A percentile compares a stretch with the other conserved stretches of the same genome.
Evolutionary conservation across 2,113 vertebrate species (phyloP).

Genomic region (Sakesphorus luctuosus): DNA sequence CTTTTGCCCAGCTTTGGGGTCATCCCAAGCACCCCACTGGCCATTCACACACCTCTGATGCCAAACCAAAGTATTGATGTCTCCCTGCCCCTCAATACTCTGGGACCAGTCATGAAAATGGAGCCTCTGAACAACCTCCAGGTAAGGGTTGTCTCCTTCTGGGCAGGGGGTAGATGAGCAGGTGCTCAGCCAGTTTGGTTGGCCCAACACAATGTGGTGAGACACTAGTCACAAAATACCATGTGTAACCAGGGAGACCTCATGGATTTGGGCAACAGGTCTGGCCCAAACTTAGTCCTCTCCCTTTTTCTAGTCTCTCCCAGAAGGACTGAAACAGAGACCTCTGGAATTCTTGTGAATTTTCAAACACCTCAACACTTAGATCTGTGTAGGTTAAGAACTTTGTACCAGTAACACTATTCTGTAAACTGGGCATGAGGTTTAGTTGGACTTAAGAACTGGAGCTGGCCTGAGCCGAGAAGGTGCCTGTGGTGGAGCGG

Average conservation of each 20-base stretch:
- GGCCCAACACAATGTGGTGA: background rate
- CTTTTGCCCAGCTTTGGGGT: conserved; percentile 86
- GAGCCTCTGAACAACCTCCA: conserved; percentile 98
- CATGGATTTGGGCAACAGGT: background rate
- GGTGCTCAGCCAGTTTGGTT: background rate
- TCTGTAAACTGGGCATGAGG: background rate
- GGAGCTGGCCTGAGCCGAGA: background rate
- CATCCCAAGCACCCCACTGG: conserved; percentile 92
- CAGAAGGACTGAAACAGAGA: background rate
- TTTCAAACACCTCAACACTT: background rate
- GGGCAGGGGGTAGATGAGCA: background rate
- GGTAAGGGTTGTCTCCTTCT: conserved; percentile 67
- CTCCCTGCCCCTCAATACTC: conserved; percentile 94
- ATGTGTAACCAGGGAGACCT: background rate
- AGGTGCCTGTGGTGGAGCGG: background rate
- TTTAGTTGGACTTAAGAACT: background rate
- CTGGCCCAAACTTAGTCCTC: background rate
- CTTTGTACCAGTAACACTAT: background rate
- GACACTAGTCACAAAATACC: background rate
- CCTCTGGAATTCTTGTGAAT: background rate
- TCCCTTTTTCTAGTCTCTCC: background rate
- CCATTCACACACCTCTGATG: conserved; percentile 96
- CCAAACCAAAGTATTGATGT: conserved; percentile 96
- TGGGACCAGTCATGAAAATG: conserved; percentile 99
- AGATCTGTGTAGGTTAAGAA: background rate